Evolutionary conservation across 53 echinoderm and acorn worm species (phyloP).

Genomic region (Antedon mediterranea): DNA sequence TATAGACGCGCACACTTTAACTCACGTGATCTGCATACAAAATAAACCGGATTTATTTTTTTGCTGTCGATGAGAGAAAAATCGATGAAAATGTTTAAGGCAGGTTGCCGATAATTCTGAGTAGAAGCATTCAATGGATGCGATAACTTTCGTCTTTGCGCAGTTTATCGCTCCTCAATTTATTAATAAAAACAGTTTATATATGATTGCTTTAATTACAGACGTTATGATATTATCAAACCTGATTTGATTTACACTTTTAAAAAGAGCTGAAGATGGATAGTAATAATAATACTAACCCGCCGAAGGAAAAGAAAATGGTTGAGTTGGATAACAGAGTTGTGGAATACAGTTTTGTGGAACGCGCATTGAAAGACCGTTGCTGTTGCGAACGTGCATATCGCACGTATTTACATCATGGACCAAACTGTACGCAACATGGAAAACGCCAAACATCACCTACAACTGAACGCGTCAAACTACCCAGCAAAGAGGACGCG

Average conservation of each 20-base stretch:
- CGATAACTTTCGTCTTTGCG: not conserved
- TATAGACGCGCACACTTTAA: not conserved
- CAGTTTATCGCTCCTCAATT: too few relatives aligned
- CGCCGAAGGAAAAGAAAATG: not conserved
- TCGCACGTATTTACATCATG: not conserved
- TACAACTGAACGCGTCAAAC: not conserved
- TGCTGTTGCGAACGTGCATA: not conserved
- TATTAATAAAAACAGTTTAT: too few relatives aligned
- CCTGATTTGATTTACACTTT: too few relatives aligned
- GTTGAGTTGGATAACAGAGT: not conserved
- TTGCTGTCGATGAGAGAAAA: not conserved
- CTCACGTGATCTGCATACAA: not conserved
- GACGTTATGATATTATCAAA: too few relatives aligned
- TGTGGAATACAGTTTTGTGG: not conserved
- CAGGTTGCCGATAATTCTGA: not conserved
- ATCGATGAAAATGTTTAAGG: not conserved
- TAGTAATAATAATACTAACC: not conserved
- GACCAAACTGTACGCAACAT: not conserved
- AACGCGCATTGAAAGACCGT: not conserved
- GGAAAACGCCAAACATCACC: conserved; percentile 2
- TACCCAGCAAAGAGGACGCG: conserved; percentile 31
- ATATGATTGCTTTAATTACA: too few relatives aligned
- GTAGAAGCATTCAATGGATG: not conserved
- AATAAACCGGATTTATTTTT: not conserved
- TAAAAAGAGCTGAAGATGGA: too few relatives aligned